phyloP scores from a whole-genome alignment of 1,140 invertebrate species.

The Araneus ventricosus region DNA sequence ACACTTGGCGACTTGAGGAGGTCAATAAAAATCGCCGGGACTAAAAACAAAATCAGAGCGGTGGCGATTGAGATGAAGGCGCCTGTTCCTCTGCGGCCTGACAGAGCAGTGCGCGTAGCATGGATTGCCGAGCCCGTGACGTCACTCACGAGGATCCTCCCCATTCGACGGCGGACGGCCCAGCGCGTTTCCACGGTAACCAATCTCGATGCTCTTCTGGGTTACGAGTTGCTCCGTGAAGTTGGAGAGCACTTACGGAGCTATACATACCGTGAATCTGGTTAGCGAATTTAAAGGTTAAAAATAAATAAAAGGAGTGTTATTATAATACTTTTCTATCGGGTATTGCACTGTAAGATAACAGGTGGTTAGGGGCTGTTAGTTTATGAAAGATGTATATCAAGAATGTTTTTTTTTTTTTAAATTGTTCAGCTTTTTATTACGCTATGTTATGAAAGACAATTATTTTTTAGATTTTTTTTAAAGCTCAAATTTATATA shows the following conservation, averaged over 20 bases:
- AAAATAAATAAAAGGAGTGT: too few relatives aligned
- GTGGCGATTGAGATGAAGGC: background rate
- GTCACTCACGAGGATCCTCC: conserved; percentile 29
- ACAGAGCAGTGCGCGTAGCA: background rate
- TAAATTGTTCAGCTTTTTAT: too few relatives aligned
- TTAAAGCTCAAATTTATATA: too few relatives aligned
- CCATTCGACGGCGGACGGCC: conserved; percentile 49
- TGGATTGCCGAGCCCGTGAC: conserved; percentile 39
- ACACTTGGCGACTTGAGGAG: conserved; percentile 51
- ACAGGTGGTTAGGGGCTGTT: too few relatives aligned
- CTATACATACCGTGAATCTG: background rate
- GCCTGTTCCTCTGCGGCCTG: conserved; percentile 37
- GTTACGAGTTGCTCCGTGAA: conserved; percentile 14
- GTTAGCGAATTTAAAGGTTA: too few relatives aligned
- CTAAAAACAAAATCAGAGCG: background rate
- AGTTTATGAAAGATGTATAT: too few relatives aligned
- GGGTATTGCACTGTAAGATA: too few relatives aligned
- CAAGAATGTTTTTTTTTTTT: too few relatives aligned
- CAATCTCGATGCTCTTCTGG: conserved; percentile 46
- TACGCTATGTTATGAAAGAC: too few relatives aligned
- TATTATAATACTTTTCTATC: too few relatives aligned
- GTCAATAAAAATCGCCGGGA: conserved; percentile 43
- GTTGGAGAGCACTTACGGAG: background rate
- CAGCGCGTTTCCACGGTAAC: conserved; percentile 61
- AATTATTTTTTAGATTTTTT: too few relatives aligned